Percentiles rank a stretch among this genome's conserved stretches.
phyloP scores from a whole-genome alignment of 64 coral and sea anemone genomes.

The Porites australiensis region DNA sequence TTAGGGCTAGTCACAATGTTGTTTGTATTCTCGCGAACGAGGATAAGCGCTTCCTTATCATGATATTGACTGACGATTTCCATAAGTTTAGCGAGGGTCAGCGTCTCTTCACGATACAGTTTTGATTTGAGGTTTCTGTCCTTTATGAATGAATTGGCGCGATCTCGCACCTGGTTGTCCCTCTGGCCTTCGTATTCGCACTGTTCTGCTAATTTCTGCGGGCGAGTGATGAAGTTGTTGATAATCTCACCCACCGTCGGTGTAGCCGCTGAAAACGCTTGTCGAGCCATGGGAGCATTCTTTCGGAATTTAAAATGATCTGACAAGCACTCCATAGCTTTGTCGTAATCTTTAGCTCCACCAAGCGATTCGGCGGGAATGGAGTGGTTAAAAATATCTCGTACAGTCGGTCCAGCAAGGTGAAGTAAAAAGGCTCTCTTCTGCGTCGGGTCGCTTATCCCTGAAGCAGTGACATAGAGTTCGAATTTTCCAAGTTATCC shows the following conservation, averaged over 20 bases:
- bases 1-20: no score
- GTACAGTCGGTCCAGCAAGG: constrained; percentile 29
- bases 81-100: neutral
- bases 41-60: neutral
- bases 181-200: no score
- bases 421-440: constrained; percentile 58
- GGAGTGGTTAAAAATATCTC: constrained; percentile 37
- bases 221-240: no score
- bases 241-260: no score
- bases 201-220: no score
- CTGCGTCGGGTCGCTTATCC: constrained; percentile 43
- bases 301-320: constrained; percentile 66
- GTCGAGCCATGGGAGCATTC: constrained; percentile 62
- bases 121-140: no score
- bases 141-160: no score
- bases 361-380: neutral
- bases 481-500: constrained; percentile 66
- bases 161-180: no score
- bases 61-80: neutral
- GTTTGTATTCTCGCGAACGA: no score
- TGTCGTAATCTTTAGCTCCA: constrained; percentile 42
- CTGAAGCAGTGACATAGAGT: constrained; percentile 46
- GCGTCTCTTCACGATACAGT: no score
- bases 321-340: constrained; percentile 62
- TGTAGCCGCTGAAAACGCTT: neutral